These are phyloP conservation scores for Delphinus delphis DNA, from an alignment of 2,113 vertebrate genomes.

Conservation along the genomic window DNA sequence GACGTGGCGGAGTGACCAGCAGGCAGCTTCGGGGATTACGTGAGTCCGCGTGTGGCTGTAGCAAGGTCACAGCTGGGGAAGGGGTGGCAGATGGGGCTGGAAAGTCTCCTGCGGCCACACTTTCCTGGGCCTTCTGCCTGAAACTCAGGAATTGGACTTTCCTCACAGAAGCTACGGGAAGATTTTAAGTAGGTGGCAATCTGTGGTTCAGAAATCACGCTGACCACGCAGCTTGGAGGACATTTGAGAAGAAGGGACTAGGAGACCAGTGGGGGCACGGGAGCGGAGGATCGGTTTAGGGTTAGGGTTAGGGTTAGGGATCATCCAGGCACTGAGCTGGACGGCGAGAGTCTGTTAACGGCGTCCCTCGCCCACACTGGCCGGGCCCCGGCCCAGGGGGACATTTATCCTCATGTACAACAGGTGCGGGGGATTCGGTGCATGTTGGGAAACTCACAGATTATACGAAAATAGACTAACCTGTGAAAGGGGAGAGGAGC, in stretches of 20 bases:
- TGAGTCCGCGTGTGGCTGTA: fast-evolving
- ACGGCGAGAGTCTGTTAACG: fast-evolving
- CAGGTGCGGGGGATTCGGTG: background rate
- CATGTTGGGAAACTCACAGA: background rate
- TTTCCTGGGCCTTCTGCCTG: background rate
- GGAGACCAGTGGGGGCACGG: fast-evolving
- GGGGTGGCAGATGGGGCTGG: too few species aligned
- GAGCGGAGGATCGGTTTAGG: background rate
- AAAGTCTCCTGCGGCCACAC: background rate
- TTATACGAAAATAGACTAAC: background rate
- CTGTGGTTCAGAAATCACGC: background rate
- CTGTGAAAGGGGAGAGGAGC: background rate
- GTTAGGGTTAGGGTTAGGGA: background rate
- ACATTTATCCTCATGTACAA: fast-evolving
- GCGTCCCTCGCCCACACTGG: fast-evolving
- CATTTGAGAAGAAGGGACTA: fast-evolving
- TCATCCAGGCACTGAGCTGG: fast-evolving
- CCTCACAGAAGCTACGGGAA: background rate
- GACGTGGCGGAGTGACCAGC: fast-evolving
- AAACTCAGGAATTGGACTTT: background rate
- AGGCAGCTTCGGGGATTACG: background rate
- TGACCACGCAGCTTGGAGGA: fast-evolving
- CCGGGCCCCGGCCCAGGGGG: background rate
- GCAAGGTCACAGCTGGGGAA: background rate
- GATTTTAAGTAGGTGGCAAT: background rate